Percentiles rank a stretch among this genome's conserved stretches.
Evolutionary conservation across 1,140 invertebrate species (phyloP).

Genomic region (Panulirus ornatus): DNA sequence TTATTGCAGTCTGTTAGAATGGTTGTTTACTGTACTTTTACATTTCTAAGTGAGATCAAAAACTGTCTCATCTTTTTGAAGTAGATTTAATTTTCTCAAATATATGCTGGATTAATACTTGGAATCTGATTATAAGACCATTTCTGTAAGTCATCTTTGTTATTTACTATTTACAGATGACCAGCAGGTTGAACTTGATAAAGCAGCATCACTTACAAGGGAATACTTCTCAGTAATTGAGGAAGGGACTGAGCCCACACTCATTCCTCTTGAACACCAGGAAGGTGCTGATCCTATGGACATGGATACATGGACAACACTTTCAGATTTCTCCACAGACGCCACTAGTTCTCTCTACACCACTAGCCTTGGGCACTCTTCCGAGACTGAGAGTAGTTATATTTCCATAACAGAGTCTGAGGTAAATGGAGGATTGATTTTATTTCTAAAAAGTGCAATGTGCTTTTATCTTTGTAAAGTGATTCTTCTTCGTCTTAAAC

Average conservation of each 20-base stretch:
- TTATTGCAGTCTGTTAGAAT: too few species aligned
- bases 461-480: too few species aligned
- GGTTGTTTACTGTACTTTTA: too few species aligned
- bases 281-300: not conserved
- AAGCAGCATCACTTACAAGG: not conserved
- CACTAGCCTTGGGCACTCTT: not conserved
- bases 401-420: conserved; percentile 11
- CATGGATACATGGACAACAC: conserved; percentile 17
- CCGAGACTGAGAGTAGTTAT: conserved; percentile 7
- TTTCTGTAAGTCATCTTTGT: not conserved
- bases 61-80: too few species aligned
- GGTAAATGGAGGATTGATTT: not conserved
- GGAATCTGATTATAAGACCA: too few species aligned
- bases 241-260: conserved; percentile 7
- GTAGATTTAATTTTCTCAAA: too few species aligned
- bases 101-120: too few species aligned
- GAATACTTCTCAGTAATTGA: not conserved
- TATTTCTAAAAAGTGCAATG: not conserved
- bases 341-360: not conserved
- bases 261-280: conserved; percentile 12
- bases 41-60: too few species aligned
- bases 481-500: too few species aligned
- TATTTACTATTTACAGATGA: not conserved
- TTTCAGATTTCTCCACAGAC: conserved; percentile 22
- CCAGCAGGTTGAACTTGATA: not conserved